phyloP scores from a whole-genome alignment of 2,888 invertebrate genomes.

The Andricus curvator region DNA sequence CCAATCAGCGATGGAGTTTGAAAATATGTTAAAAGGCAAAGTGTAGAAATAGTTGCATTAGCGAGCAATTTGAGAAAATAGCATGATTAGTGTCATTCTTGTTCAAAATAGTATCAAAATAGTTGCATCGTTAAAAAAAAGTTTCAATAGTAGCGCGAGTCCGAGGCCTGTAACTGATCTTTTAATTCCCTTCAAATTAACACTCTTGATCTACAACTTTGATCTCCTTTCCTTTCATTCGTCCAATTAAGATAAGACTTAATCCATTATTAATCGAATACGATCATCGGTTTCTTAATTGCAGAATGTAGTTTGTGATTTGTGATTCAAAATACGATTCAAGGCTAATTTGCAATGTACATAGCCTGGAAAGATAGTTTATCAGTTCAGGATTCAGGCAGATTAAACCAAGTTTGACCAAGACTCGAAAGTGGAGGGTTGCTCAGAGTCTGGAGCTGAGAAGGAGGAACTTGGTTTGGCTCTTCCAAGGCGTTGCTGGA shows the following conservation, averaged over 20 bases:
- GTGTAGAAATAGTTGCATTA: too few species aligned
- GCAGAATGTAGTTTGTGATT: constrained; percentile 29
- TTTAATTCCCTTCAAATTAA: not conserved
- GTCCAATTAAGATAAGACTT: constrained; percentile 13
- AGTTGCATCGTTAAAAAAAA: too few species aligned
- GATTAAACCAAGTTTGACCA: constrained; percentile 26
- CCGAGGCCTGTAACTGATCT: not conserved
- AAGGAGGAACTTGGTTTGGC: constrained; percentile 27
- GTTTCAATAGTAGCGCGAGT: too few species aligned
- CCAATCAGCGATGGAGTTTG: too few species aligned
- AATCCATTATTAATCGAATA: constrained; percentile 29
- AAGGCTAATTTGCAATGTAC: constrained; percentile 28
- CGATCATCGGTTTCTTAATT: constrained; percentile 22
- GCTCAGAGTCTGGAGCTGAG: not conserved
- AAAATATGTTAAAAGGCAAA: too few species aligned
- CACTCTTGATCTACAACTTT: not conserved
- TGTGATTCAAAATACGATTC: constrained; percentile 26
- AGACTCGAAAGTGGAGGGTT: constrained; percentile 29
- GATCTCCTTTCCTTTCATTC: not conserved
- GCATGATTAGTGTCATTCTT: too few species aligned
- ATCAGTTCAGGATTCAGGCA: not conserved
- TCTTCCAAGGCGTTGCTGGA: constrained; percentile 31
- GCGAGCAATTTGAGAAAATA: too few species aligned
- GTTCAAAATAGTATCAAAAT: too few species aligned
- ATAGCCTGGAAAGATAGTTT: constrained; percentile 21